These are phyloP conservation scores for Eulemur mongoz DNA, from an alignment of 2,797 vertebrate genomes.

Conservation along the genomic window DNA sequence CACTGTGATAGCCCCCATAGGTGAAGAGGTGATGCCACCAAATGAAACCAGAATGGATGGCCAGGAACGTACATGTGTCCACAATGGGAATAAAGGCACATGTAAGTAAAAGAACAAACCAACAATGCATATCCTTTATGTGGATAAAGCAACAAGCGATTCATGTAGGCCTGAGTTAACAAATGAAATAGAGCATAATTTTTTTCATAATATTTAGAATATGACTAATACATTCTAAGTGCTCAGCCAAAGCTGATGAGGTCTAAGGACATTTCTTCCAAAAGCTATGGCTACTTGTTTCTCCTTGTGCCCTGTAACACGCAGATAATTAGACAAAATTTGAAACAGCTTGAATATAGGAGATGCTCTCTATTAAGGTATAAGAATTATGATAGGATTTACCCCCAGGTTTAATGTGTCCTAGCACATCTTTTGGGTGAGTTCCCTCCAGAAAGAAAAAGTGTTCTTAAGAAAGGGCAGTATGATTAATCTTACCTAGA, in stretches of 20 bases:
- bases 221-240: neutral
- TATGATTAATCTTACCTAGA: neutral
- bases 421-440: neutral
- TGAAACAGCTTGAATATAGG: neutral
- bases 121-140: neutral
- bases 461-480: neutral
- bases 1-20: neutral
- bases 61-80: neutral
- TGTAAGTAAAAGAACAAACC: neutral
- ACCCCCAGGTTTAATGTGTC: neutral
- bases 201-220: neutral
- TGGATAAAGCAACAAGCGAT: neutral
- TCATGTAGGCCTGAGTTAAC: neutral
- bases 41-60: neutral
- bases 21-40: neutral
- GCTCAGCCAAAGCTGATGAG: neutral
- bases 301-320: neutral
- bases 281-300: neutral
- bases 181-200: neutral
- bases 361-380: neutral
- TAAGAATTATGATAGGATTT: neutral
- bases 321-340: neutral
- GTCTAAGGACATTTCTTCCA: neutral
- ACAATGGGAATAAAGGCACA: neutral
- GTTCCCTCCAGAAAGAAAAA: neutral